Evolutionary conservation across 2,113 vertebrate genomes (phyloP).

Genomic region (Orientallactaga bullata): DNA sequence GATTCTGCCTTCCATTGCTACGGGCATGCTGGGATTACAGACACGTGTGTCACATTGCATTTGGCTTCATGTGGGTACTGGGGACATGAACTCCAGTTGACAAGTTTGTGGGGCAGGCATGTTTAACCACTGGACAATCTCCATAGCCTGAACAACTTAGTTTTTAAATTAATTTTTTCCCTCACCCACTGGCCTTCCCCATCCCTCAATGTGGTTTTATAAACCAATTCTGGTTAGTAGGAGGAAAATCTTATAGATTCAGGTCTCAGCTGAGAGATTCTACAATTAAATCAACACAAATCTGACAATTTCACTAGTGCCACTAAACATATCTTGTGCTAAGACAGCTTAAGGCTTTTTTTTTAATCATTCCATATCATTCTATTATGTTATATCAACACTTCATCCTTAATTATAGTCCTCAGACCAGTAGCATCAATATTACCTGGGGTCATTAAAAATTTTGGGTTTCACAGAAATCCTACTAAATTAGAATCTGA

Average conservation of each 20-base stretch:
- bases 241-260: constrained; percentile 22
- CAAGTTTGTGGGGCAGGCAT: too few relatives aligned
- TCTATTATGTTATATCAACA: neutral
- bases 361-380: constrained; percentile 7
- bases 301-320: neutral
- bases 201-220: neutral
- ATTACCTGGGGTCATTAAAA: neutral
- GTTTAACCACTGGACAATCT: too few relatives aligned
- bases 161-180: neutral
- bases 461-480: constrained; percentile 5
- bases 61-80: too few relatives aligned
- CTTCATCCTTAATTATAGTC: neutral
- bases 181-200: too few relatives aligned
- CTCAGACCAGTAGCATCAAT: neutral
- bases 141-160: too few relatives aligned
- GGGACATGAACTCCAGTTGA: too few relatives aligned
- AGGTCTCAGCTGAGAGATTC: neutral
- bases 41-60: too few relatives aligned
- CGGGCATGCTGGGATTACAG: too few relatives aligned
- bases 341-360: neutral
- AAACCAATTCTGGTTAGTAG: neutral
- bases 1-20: too few relatives aligned
- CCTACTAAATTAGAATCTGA: constrained; percentile 6
- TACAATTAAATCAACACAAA: constrained; percentile 36
- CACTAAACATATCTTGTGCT: neutral